phyloP scores from a whole-genome alignment of 2,113 vertebrate species.

The Heterochromis multidens region DNA sequence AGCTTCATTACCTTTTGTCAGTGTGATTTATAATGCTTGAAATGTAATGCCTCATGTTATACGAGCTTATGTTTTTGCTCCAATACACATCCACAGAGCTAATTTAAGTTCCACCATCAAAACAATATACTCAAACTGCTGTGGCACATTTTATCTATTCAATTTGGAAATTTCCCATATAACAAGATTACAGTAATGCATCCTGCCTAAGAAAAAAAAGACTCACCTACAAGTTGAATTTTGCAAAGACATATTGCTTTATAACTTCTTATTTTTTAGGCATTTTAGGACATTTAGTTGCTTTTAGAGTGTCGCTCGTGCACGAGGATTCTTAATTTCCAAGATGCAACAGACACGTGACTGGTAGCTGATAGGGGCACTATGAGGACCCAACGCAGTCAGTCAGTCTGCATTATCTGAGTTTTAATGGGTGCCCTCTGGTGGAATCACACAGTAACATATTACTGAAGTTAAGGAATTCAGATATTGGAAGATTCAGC shows the following conservation, averaged over 20 bases:
- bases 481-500: neutral
- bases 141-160: no score
- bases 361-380: neutral
- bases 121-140: neutral
- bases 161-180: rapidly evolving
- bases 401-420: neutral
- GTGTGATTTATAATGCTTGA: neutral
- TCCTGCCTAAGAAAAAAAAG: neutral
- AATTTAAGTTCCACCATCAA: neutral
- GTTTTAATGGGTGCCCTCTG: neutral
- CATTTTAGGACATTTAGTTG: neutral
- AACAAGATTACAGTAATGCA: neutral
- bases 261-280: neutral
- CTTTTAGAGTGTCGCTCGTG: neutral
- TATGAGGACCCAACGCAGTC: neutral
- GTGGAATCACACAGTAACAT: neutral
- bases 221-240: neutral
- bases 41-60: neutral
- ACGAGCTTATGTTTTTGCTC: neutral
- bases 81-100: neutral
- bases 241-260: neutral
- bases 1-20: neutral
- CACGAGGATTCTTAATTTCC: neutral
- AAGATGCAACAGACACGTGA: neutral
- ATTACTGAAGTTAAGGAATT: neutral